Conservation (phyloP, 2,888 invertebrate genomes). For the Blera fallax region DNA sequence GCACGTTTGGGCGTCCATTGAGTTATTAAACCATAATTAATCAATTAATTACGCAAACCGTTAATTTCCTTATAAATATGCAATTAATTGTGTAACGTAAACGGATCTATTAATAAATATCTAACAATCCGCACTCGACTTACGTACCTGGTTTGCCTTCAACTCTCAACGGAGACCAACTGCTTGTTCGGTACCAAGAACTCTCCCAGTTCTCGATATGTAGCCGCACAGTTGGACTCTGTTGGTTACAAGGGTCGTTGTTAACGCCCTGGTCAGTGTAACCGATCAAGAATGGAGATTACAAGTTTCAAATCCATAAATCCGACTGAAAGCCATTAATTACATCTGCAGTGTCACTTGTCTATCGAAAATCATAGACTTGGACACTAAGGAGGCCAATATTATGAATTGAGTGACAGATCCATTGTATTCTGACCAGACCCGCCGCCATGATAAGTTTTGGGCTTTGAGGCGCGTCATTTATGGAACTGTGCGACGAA, state of each 20-base stretch:
- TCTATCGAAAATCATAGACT: neutral
- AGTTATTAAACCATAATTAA: conserved; percentile 14
- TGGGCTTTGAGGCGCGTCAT: neutral
- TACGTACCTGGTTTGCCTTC: conserved; percentile 34
- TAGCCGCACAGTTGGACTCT: neutral
- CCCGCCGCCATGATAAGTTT: neutral
- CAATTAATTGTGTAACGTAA: conserved; percentile 25
- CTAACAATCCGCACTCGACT: neutral
- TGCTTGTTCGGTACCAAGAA: neutral
- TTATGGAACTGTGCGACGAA: neutral
- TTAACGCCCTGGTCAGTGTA: conserved; percentile 28
- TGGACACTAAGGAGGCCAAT: neutral
- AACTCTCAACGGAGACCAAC: neutral
- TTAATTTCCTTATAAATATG: conserved; percentile 27
- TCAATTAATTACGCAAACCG: conserved; percentile 32
- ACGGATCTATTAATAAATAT: conserved; percentile 58
- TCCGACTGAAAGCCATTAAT: conserved; percentile 10
- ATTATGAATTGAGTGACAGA: neutral
- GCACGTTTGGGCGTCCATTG: neutral
- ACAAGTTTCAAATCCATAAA: conserved; percentile 1
- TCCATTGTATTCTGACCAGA: neutral
- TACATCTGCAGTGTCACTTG: conserved; percentile 2
- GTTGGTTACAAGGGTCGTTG: conserved; percentile 1
- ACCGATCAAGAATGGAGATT: conserved; percentile 19
- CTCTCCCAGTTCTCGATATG: neutral